Evolutionary conservation across 2,888 invertebrate genomes (phyloP).

Genomic region (Rhimphoctona megacephalus): DNA sequence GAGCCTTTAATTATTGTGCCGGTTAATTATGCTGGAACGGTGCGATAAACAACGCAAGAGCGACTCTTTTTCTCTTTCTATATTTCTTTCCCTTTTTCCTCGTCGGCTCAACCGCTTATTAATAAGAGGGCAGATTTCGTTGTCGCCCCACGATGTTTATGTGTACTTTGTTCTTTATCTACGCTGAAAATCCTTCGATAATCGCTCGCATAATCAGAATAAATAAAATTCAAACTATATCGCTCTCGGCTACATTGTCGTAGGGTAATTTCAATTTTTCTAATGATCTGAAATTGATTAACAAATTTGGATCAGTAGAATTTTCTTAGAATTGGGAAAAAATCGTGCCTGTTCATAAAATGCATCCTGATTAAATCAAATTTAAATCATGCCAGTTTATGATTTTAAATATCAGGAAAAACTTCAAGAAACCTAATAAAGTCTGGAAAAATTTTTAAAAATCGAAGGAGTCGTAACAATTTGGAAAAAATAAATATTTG

Average conservation of each 20-base stretch:
- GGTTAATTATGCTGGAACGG: conserved; percentile 69
- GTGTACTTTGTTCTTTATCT: conserved; percentile 49
- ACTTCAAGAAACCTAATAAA: background rate
- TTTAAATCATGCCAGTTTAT: background rate
- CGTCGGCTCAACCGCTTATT: conserved; percentile 46
- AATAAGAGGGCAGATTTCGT: conserved; percentile 52
- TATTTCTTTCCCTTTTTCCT: background rate
- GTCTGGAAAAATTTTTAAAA: background rate
- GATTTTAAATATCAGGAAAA: background rate
- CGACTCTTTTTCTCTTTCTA: conserved; percentile 8
- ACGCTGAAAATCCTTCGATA: background rate
- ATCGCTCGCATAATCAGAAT: conserved; percentile 12
- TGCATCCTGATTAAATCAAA: background rate
- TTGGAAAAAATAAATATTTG: background rate
- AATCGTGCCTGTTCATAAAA: background rate
- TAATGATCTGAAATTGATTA: background rate
- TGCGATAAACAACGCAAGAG: conserved; percentile 59
- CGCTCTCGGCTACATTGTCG: background rate
- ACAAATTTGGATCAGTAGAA: background rate
- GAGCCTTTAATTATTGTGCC: conserved; percentile 68
- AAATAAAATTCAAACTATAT: background rate
- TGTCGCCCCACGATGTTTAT: conserved; percentile 42
- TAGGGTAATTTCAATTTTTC: background rate
- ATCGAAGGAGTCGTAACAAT: background rate
- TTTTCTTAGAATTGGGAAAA: background rate